Conservation (phyloP, 1,140 invertebrate genomes). For the Limonius californicus region DNA sequence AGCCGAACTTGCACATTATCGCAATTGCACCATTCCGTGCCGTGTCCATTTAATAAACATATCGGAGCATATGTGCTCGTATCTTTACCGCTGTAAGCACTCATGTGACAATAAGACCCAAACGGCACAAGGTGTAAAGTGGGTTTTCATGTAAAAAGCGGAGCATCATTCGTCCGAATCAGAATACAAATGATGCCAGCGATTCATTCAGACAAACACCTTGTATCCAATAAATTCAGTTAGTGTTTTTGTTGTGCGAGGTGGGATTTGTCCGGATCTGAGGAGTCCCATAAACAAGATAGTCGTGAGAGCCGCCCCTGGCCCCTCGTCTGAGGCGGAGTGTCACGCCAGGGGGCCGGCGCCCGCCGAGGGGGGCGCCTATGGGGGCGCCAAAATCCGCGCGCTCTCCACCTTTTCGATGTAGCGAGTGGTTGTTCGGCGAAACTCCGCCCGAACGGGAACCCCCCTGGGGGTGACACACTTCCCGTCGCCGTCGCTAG, state of each 20-base stretch:
- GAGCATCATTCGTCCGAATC: conserved; percentile 47
- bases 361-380: conserved; percentile 34
- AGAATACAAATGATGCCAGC: conserved; percentile 48
- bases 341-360: conserved; percentile 16
- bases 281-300: conserved; percentile 47
- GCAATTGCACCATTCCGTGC: conserved; percentile 35
- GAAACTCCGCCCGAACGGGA: conserved; percentile 31
- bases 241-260: conserved; percentile 45
- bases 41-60: conserved; percentile 48
- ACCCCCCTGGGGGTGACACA: conserved; percentile 18
- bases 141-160: conserved; percentile 48
- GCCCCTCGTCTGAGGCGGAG: conserved; percentile 21
- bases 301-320: conserved; percentile 40
- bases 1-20: not conserved
- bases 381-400: conserved; percentile 18
- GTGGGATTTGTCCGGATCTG: conserved; percentile 48
- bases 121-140: conserved; percentile 44
- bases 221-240: conserved; percentile 51
- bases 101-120: conserved; percentile 40
- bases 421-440: conserved; percentile 37
- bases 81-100: conserved; percentile 39
- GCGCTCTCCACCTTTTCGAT: conserved; percentile 38
- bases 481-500: conserved; percentile 23
- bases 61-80: conserved; percentile 39
- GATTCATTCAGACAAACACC: conserved; percentile 49